Base-by-base conservation (phyloP, 2,888 invertebrate genomes). In the Euspilapteryx auroguttella region DNA sequence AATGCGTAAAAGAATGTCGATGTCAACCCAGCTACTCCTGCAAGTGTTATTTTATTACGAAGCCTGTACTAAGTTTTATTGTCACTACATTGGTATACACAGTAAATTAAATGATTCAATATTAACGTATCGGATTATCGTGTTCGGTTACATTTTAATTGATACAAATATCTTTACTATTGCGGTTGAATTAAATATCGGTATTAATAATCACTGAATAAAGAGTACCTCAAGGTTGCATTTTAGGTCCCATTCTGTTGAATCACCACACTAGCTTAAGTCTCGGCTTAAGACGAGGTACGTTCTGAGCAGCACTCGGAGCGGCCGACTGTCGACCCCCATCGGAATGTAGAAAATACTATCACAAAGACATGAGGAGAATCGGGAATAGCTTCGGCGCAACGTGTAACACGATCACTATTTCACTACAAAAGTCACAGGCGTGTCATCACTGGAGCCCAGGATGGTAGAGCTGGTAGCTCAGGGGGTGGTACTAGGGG, bases 361-460 rank as follows among this genome's bases (percentile, higher is more conserved):
- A 68, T 66, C 68, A 66, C 66, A 65, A 55, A 55, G 55, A 49
- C 54, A n/a, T 58, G 65, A 58, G 61, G 56, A 55, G n/a, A 55
- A 56, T 54, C 56, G 51, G 45, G 39, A 44, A 26, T 13, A 42
- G 39, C 44, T 41, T 43, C 42, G 40, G 33, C 37, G 32, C 8
- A 20, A n/a, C 25, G 15, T n/a, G 25, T 9, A 14, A 9, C 25
- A 17, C n/a, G n/a, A 15, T 17, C 14, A 11, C 17, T 10, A 11
- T 17, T 11, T 25, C 25, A 25, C 25, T 25, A 24, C 11, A 15
- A 15, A 14, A 29, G 29, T 29, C 32, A 27, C 35, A 28, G 32
- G 37, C 37, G 37, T 13, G 21, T 24, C 15, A 34, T 37, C 38
- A 38, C 38, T 38, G 37, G 36, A 38, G 39, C 9, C 25, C 27